Conservation (phyloP, 2,888 invertebrate genomes). For the Cataglyphis livida region DNA sequence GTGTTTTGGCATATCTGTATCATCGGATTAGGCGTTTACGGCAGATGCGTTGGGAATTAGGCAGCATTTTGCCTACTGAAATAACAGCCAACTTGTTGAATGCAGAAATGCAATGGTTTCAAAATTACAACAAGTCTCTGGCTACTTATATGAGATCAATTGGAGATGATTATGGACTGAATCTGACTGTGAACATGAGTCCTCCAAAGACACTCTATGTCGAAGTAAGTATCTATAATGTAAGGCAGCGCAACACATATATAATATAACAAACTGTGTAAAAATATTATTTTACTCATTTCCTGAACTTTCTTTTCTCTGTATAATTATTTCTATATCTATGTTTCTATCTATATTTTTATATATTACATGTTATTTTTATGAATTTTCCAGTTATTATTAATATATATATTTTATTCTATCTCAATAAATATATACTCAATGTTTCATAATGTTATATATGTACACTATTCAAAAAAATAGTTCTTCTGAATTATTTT, state of each 20-base stretch:
- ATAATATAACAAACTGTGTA: background rate
- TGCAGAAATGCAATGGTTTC: constrained; percentile 95
- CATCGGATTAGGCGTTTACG: constrained; percentile 93
- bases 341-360: background rate
- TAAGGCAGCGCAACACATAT: background rate
- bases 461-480: background rate
- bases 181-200: constrained; percentile 94
- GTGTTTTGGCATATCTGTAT: constrained; percentile 93
- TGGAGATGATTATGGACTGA: constrained; percentile 93
- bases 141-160: constrained; percentile 96
- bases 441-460: background rate
- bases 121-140: constrained; percentile 93
- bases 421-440: background rate
- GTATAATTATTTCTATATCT: background rate
- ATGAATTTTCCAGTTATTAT: background rate
- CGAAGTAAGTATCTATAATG: constrained; percentile 88
- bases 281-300: background rate
- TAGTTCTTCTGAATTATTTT: no score
- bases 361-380: background rate
- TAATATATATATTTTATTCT: no score
- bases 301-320: background rate
- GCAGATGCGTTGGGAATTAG: constrained; percentile 98
- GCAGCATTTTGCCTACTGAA: constrained; percentile 95
- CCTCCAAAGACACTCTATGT: constrained; percentile 97
- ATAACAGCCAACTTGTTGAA: constrained; percentile 92